phyloP scores from a whole-genome alignment of 2,797 vertebrate species.

The Cetoscarus ocellatus region DNA sequence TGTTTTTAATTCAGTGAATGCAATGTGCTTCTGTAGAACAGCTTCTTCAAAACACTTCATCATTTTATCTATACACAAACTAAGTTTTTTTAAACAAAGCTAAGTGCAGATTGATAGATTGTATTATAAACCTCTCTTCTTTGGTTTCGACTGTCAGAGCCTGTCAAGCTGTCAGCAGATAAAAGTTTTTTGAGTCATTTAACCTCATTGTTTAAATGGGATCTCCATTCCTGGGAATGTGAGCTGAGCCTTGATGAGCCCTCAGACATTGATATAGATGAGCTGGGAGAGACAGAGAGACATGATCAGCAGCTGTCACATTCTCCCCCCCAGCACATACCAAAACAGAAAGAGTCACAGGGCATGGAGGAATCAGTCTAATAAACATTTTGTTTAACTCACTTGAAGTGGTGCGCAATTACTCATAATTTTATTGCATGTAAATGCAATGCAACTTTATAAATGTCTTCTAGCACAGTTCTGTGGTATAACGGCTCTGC shows the following conservation, averaged over 20 bases:
- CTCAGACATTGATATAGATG: slow-evolving; percentile 26
- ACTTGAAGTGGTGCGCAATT: no score
- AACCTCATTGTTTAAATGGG: slow-evolving; percentile 64
- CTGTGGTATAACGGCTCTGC: no score
- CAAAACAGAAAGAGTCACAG: neutral
- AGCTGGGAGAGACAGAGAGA: slow-evolving; percentile 5
- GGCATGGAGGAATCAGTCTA: slow-evolving; percentile 9
- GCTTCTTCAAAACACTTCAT: no score
- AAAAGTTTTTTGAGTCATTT: slow-evolving; percentile 65
- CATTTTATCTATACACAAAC: neutral
- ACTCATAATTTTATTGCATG: no score
- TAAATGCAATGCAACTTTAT: no score
- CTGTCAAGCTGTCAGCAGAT: slow-evolving; percentile 53
- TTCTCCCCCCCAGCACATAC: neutral
- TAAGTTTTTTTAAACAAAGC: slow-evolving; percentile 17
- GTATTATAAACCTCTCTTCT: slow-evolving; percentile 34
- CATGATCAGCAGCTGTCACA: slow-evolving; percentile 17
- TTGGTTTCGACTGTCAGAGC: slow-evolving; percentile 19
- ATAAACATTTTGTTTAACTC: no score
- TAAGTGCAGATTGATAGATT: slow-evolving; percentile 44
- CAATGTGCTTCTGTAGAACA: no score
- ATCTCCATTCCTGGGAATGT: slow-evolving; percentile 48
- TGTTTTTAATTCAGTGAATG: no score
- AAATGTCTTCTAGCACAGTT: no score
- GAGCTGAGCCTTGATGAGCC: slow-evolving; percentile 30